phyloP scores from a whole-genome alignment of 2,113 vertebrate species.

The Bambusicola thoracicus region DNA sequence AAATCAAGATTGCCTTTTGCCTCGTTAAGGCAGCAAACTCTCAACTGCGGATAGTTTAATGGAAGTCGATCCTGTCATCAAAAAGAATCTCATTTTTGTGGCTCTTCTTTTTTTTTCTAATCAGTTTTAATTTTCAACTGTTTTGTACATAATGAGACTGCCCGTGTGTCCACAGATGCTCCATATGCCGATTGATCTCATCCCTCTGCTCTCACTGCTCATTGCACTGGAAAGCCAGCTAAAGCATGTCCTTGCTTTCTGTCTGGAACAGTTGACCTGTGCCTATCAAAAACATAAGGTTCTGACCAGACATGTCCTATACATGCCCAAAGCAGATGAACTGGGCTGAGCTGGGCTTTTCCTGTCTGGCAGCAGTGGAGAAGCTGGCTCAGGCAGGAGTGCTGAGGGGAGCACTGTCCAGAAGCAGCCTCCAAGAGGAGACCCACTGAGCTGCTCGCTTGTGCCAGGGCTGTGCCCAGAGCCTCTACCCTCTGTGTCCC shows the following conservation, averaged over 20 bases:
- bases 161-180: accelerated
- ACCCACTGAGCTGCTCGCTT: accelerated
- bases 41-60: not conserved
- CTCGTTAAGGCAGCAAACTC: slow-evolving; percentile 23
- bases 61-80: slow-evolving; percentile 31
- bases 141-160: not conserved
- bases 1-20: slow-evolving; percentile 65
- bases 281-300: not conserved
- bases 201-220: not conserved
- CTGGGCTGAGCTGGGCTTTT: not conserved
- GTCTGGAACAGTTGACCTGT: not conserved
- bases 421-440: not conserved
- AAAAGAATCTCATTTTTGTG: slow-evolving; percentile 20
- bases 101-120: slow-evolving; percentile 17
- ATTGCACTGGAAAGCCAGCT: not conserved
- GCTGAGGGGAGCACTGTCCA: not conserved
- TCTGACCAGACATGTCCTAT: accelerated
- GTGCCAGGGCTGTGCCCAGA: not conserved
- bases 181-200: not conserved
- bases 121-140: not conserved
- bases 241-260: not conserved
- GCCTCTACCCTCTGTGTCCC: not conserved
- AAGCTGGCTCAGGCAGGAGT: not conserved
- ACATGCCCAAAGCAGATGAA: not conserved
- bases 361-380: not conserved